Evolutionary conservation across 2,888 invertebrate species (phyloP), one percentile per base, ranked within the genome.

Genomic region (Sinodicranocentrus sp.): DNA sequence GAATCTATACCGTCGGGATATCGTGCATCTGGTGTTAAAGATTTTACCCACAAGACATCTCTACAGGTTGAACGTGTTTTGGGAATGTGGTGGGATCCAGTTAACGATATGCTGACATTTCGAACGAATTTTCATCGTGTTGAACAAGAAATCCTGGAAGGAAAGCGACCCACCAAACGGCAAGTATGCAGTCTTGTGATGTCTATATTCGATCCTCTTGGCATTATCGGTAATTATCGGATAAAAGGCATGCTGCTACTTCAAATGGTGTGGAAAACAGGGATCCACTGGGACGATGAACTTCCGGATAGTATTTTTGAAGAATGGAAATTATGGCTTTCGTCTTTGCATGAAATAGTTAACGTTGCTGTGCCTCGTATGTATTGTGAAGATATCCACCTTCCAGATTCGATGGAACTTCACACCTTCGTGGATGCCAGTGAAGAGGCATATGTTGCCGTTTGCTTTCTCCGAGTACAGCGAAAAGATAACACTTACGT

Each of bases 51-150:
- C 26, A 79, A 33, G 44, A 23, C 25, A 1, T 8, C 28, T 3
- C 5, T 43, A 0, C 25, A 26, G 3, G 33, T 28, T 3, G 73
- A 84, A 21, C 59, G 84, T 19, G 67, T 79, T 5, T 57, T 84
- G 0, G 84, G 84, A 17, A 19, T 84, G 23, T 59, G 52, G 17
- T 84, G 84, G 79, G 26, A 75, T 33, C 52, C 73, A 17, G 21
- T 26, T 0, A 19, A 6, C 19, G 84, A 84, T 23, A 28, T 1
- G 0, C 68, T 82, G 59, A 71, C 54, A 6, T 84, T 84, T 23
- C n/a, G 6, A 13, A 2, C 15, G 1, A 54, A 59, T 6, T 84
- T 84, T 26, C n/a, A 71, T 8, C 61, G 57, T 21, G 72, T 82
- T 1, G 13, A 68, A 0, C 57, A 23, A 0, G 73, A 72, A 48